A percentile compares a stretch with the other conserved stretches of the same genome.
These are phyloP conservation scores for Drosophila dunni DNA, from an alignment of 1,140 invertebrate species.

Conservation along the genomic window DNA sequence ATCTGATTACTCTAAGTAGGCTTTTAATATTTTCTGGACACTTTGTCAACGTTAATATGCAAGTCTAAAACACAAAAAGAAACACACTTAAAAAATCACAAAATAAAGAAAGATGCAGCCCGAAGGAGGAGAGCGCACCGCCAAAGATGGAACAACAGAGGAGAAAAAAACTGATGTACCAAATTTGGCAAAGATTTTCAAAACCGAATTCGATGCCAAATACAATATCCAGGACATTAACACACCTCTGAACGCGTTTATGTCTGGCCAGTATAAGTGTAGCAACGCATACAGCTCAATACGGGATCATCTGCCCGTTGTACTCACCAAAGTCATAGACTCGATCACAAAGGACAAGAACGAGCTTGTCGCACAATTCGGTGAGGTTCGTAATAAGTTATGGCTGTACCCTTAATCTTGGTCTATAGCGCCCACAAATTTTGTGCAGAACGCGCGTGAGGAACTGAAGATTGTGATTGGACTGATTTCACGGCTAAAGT, in stretches of 20 bases:
- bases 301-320: slow-evolving; percentile 94
- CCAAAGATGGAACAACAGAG: background rate
- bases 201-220: slow-evolving; percentile 72
- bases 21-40: background rate
- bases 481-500: slow-evolving; percentile 93
- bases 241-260: slow-evolving; percentile 61
- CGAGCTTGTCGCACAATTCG: slow-evolving; percentile 88
- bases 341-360: slow-evolving; percentile 90
- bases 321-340: slow-evolving; percentile 96
- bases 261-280: slow-evolving; percentile 84
- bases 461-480: slow-evolving; percentile 92
- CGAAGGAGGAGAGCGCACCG: slow-evolving; percentile 6
- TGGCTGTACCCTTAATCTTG: background rate
- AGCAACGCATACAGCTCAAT: slow-evolving; percentile 95
- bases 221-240: slow-evolving; percentile 76
- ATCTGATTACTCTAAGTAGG: slow-evolving; percentile 24
- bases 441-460: slow-evolving; percentile 86
- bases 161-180: background rate
- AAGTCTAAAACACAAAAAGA: background rate
- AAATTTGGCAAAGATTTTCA: slow-evolving; percentile 44
- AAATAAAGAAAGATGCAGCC: slow-evolving; percentile 15
- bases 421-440: slow-evolving; percentile 38
- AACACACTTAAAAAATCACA: slow-evolving; percentile 7
- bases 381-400: slow-evolving; percentile 86
- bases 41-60: slow-evolving; percentile 20